Percentiles rank a stretch among this genome's conserved stretches.
phyloP scores from a whole-genome alignment of 1,140 invertebrate genomes.

The Polyergus mexicanus region DNA sequence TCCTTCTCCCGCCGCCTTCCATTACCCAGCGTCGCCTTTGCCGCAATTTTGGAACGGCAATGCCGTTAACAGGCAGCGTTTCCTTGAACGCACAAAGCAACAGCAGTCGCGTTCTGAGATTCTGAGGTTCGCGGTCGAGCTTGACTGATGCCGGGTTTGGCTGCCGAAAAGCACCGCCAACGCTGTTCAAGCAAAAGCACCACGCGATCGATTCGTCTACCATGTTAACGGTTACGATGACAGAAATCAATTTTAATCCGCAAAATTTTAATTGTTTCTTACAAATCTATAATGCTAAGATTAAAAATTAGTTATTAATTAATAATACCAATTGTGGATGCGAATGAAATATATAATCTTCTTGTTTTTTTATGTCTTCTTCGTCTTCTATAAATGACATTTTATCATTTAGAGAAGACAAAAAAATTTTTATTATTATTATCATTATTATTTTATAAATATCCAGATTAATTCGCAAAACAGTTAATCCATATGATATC shows the following conservation, averaged over 20 bases:
- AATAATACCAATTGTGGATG: too few relatives aligned
- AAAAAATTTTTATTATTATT: too few relatives aligned
- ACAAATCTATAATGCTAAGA: not conserved
- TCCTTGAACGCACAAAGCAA: conserved; percentile 63
- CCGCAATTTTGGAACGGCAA: conserved; percentile 69
- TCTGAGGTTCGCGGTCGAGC: conserved; percentile 47
- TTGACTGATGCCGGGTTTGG: conserved; percentile 51
- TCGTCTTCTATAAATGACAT: not conserved
- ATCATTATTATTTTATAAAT: not conserved
- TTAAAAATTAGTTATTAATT: not conserved
- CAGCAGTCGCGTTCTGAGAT: conserved; percentile 45
- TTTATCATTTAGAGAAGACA: not conserved
- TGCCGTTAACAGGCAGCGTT: conserved; percentile 60
- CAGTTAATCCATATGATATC: not conserved
- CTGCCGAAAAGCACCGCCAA: conserved; percentile 36
- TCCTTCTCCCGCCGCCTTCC: not conserved
- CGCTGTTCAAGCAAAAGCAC: conserved; percentile 9
- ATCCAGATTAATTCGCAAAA: not conserved
- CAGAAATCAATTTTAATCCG: not conserved
- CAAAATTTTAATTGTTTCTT: not conserved
- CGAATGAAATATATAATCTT: too few relatives aligned
- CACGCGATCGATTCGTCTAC: conserved; percentile 35
- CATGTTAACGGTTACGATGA: not conserved
- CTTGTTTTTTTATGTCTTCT: too few relatives aligned
- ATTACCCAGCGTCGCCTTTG: conserved; percentile 62